Conservation (phyloP, 1,140 invertebrate species). For the Ladona fulva region DNA sequence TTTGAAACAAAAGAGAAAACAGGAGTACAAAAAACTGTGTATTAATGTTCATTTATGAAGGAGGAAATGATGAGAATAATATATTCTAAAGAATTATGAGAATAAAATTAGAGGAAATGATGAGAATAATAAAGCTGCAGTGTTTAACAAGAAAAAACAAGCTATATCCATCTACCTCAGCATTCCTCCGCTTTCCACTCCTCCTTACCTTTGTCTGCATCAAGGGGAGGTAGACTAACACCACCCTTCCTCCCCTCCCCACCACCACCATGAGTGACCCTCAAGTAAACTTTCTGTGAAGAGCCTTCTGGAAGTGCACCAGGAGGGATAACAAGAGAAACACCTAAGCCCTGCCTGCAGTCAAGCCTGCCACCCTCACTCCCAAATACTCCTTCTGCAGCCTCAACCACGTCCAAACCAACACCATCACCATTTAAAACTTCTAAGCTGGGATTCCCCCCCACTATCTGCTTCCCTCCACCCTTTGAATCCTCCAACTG, state of each 20-base stretch:
- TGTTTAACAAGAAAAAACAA: neutral
- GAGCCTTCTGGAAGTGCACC: conserved; percentile 71
- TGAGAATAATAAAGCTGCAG: neutral
- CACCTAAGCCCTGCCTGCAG: conserved; percentile 73
- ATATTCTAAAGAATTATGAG: too few species aligned
- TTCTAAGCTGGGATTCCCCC: too few species aligned
- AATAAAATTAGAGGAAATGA: too few species aligned
- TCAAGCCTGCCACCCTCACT: conserved; percentile 70
- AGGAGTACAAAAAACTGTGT: too few species aligned
- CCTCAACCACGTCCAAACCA: conserved; percentile 34
- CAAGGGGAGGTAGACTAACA: conserved; percentile 67
- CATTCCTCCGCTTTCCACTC: neutral
- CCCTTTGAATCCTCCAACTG: too few species aligned
- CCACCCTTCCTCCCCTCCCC: conserved; percentile 30
- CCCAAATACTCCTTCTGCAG: conserved; percentile 61
- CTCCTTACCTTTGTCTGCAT: conserved; percentile 73
- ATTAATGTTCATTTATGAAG: neutral
- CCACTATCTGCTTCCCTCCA: too few species aligned
- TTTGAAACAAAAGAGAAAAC: too few species aligned
- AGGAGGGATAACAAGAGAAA: conserved; percentile 77
- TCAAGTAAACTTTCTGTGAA: conserved; percentile 90
- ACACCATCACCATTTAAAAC: neutral
- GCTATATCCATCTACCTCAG: neutral
- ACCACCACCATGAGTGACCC: conserved; percentile 49
- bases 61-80: too few species aligned